phyloP scores from a whole-genome alignment of 2,888 invertebrate species.

The Adela reaumurella region DNA sequence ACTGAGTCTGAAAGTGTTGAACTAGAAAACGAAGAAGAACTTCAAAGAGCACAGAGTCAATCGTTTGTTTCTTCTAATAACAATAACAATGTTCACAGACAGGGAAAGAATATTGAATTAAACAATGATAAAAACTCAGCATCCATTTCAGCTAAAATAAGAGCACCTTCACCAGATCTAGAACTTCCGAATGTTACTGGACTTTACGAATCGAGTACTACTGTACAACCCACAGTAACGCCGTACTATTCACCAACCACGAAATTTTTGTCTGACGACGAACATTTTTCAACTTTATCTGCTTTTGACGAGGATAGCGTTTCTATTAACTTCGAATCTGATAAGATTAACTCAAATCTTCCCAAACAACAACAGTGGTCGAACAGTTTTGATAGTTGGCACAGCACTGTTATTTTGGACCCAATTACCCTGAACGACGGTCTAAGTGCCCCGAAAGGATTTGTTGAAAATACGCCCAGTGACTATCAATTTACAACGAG shows the following conservation, averaged over 20 bases:
- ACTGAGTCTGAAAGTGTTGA: slow-evolving; percentile 40
- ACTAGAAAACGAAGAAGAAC: slow-evolving; percentile 58
- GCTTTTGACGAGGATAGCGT: slow-evolving; percentile 24
- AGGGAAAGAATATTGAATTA: slow-evolving; percentile 36
- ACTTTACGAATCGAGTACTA: slow-evolving; percentile 21
- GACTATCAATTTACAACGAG: slow-evolving; percentile 7
- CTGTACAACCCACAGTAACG: slow-evolving; percentile 24
- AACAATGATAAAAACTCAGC: slow-evolving; percentile 19
- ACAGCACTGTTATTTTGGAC: slow-evolving; percentile 66
- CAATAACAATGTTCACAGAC: slow-evolving; percentile 31
- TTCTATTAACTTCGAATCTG: slow-evolving; percentile 38
- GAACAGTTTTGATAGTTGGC: slow-evolving; percentile 54
- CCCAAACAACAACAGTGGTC: slow-evolving; percentile 46
- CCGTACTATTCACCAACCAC: slow-evolving; percentile 23
- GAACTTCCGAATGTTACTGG: slow-evolving; percentile 37
- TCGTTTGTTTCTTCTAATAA: slow-evolving; percentile 62
- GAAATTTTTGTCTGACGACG: slow-evolving; percentile 24
- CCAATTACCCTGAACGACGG: slow-evolving; percentile 71
- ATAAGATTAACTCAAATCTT: slow-evolving; percentile 35
- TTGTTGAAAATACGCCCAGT: slow-evolving; percentile 7
- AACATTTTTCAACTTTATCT: slow-evolving; percentile 21
- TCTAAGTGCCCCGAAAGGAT: slow-evolving; percentile 27
- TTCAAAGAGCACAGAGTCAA: slow-evolving; percentile 68
- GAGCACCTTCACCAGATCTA: slow-evolving; percentile 36
- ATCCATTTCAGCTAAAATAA: slow-evolving; percentile 17